Percentiles rank a stretch among this genome's conserved stretches.
Conservation (phyloP, 2,797 vertebrate genomes). For the Ciconia nigra region DNA sequence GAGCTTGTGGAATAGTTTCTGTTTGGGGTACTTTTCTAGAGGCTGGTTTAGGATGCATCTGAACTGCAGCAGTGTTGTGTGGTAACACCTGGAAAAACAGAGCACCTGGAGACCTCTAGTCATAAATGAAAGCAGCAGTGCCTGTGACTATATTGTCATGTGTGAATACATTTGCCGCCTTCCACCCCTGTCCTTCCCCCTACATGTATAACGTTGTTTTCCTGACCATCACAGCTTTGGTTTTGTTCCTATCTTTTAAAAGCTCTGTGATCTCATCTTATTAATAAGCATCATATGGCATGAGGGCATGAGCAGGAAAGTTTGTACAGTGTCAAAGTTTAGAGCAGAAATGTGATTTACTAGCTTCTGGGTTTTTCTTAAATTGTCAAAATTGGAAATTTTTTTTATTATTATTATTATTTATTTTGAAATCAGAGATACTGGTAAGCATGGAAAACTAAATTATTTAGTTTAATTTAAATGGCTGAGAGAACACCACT, state of each 20-base stretch:
- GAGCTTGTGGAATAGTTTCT: background rate
- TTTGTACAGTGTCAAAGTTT: background rate
- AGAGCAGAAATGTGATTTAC: background rate
- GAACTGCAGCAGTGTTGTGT: background rate
- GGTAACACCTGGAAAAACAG: accelerated
- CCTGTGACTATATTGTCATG: background rate
- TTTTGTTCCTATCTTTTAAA: background rate
- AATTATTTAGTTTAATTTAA: background rate
- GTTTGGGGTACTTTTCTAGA: background rate
- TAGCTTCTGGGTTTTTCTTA: background rate
- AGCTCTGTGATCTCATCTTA: background rate
- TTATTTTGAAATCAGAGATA: background rate
- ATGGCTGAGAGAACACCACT: background rate
- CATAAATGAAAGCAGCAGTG: background rate
- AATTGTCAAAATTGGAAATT: background rate
- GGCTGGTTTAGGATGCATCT: background rate
- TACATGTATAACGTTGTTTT: background rate
- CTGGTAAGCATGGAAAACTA: background rate
- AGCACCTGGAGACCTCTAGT: background rate
- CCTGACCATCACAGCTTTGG: background rate
- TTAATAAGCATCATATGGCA: background rate
- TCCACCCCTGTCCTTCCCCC: background rate
- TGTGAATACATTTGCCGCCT: background rate
- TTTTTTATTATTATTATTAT: background rate
- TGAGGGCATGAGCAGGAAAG: background rate